Percentiles rank a stretch among this genome's conserved stretches.
phyloP scores from a whole-genome alignment of 2,113 vertebrate genomes.

The Danionella cerebrum region DNA sequence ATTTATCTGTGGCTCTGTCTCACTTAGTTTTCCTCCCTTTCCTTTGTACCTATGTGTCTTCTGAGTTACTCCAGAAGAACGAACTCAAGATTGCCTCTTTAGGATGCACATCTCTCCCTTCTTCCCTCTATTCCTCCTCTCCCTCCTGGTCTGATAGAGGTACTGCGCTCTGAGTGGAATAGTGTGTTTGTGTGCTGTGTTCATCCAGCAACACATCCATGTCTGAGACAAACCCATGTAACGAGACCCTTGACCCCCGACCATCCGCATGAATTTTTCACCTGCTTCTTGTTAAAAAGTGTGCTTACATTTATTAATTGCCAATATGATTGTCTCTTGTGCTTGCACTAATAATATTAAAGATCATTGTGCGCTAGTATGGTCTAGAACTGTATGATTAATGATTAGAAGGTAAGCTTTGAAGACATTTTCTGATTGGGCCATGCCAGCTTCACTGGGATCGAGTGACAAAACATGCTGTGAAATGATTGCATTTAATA shows the following conservation, averaged over 20 bases:
- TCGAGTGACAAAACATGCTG: too few relatives aligned
- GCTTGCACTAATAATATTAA: too few relatives aligned
- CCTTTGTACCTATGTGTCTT: conserved; percentile 30
- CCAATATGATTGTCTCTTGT: too few relatives aligned
- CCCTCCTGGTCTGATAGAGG: conserved; percentile 54
- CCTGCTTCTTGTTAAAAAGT: too few relatives aligned
- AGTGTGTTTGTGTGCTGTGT: conserved; percentile 3
- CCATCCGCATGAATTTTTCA: background rate
- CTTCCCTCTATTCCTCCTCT: conserved; percentile 53
- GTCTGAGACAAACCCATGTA: background rate
- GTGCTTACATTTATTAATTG: too few relatives aligned
- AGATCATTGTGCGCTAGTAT: too few relatives aligned
- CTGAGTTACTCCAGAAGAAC: conserved; percentile 68
- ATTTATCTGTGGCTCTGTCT: background rate
- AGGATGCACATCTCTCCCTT: conserved; percentile 52
- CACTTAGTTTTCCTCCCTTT: background rate
- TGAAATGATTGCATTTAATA: too few relatives aligned
- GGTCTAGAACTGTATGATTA: too few relatives aligned
- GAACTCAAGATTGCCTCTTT: conserved; percentile 65
- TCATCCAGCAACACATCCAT: background rate
- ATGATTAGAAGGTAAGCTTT: too few relatives aligned
- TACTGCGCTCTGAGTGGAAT: conserved; percentile 39
- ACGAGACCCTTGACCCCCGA: background rate
- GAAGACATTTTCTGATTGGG: too few relatives aligned
- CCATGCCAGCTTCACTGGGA: too few relatives aligned